Conservation (phyloP, 2,888 invertebrate species). For the Sminthurinus aureus region DNA sequence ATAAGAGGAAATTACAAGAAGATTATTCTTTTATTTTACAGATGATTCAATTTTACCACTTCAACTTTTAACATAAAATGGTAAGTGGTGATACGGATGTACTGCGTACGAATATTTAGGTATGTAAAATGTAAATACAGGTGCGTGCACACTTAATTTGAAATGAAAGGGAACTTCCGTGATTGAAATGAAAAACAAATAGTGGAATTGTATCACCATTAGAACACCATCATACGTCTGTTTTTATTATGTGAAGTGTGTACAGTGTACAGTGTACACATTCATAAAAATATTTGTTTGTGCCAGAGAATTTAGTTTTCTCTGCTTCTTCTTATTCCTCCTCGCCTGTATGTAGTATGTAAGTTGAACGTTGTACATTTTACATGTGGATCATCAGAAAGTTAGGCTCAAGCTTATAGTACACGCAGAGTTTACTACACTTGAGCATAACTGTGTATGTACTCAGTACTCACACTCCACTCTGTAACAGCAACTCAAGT, state of each 20-base stretch:
- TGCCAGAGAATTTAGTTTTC: conserved; percentile 3
- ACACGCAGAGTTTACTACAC: background rate
- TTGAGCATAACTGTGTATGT: no score
- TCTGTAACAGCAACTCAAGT: background rate
- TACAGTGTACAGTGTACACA: conserved; percentile 2
- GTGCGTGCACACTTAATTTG: background rate
- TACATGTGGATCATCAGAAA: background rate
- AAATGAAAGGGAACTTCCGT: conserved; percentile 29
- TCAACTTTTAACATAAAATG: no score
- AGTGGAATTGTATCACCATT: conserved; percentile 11
- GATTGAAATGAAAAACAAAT: conserved; percentile 16
- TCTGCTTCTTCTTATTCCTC: no score
- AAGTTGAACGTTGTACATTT: no score
- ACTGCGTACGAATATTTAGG: no score
- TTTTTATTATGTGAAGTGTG: background rate
- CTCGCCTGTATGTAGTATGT: background rate
- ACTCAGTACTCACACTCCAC: no score
- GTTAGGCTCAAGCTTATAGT: background rate
- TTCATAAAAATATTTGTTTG: conserved; percentile 12
- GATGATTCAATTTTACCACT: no score
- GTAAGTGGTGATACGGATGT: no score
- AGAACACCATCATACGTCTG: background rate
- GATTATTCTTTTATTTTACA: no score
- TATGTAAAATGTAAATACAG: no score
- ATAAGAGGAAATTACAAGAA: no score